phyloP scores from a whole-genome alignment of 1,140 invertebrate species.

The Vollenhovia emeryi region DNA sequence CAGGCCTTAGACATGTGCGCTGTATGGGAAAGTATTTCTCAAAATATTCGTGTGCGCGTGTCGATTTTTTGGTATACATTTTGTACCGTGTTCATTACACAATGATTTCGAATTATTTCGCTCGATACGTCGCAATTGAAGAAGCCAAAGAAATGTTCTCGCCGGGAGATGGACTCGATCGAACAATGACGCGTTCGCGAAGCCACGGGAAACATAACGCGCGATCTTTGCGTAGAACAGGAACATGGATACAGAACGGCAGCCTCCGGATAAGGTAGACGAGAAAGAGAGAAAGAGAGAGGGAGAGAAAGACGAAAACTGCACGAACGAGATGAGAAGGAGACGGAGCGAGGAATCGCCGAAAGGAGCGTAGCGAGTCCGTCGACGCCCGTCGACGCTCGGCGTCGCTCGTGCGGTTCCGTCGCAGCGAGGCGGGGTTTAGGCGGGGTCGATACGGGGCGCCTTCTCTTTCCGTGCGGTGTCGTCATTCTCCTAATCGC shows the following conservation, averaged over 20 bases:
- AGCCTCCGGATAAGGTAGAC: neutral
- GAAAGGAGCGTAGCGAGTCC: slow-evolving; percentile 34
- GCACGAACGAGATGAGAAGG: neutral
- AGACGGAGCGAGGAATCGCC: slow-evolving; percentile 51
- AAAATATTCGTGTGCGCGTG: no score
- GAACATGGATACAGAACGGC: neutral
- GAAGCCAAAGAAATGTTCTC: neutral
- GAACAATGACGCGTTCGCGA: neutral
- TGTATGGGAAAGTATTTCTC: no score
- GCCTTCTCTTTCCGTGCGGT: slow-evolving; percentile 76
- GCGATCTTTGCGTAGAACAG: neutral
- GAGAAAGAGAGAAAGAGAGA: neutral
- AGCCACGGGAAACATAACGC: neutral
- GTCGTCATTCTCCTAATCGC: slow-evolving; percentile 72
- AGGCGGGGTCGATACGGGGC: slow-evolving; percentile 83
- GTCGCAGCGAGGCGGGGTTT: slow-evolving; percentile 81
- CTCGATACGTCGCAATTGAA: neutral
- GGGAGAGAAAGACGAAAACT: neutral
- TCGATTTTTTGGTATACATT: no score
- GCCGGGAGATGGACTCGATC: neutral
- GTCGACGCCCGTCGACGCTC: slow-evolving; percentile 68
- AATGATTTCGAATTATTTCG: no score
- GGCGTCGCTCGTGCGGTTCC: slow-evolving; percentile 72
- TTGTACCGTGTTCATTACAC: no score
- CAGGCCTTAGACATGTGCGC: no score